Conservation (phyloP, 2,113 vertebrate genomes). For the Eulacestoma nigropectus region DNA sequence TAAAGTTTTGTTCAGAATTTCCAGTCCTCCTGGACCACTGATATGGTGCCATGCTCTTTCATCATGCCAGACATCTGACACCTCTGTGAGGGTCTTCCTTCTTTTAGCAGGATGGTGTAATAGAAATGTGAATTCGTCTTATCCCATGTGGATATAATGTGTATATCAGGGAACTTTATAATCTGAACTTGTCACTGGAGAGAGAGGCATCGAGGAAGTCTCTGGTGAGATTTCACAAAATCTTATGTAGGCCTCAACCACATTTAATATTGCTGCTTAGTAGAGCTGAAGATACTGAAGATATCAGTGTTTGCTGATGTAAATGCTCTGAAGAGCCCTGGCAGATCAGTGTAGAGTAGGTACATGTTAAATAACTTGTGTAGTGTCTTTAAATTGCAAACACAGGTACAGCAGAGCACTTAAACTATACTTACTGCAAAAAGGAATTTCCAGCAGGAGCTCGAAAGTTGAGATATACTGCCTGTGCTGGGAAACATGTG, state of each 20-base stretch:
- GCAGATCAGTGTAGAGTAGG: neutral
- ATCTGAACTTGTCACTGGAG: neutral
- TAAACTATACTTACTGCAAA: neutral
- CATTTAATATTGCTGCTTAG: neutral
- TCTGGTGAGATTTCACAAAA: neutral
- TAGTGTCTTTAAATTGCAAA: neutral
- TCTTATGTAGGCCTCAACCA: neutral
- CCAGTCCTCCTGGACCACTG: neutral
- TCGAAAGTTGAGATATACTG: neutral
- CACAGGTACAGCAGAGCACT: neutral
- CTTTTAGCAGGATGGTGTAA: neutral
- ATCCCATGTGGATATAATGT: neutral
- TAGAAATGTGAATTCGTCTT: neutral
- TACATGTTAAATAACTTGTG: neutral
- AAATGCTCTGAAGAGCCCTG: neutral
- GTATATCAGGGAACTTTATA: neutral
- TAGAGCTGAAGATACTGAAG: neutral
- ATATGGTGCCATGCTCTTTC: rapidly evolving
- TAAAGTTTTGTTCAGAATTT: neutral
- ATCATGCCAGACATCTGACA: neutral
- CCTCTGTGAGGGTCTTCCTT: neutral
- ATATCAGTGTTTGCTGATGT: neutral
- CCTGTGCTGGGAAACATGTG: neutral
- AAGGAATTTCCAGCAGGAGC: neutral
- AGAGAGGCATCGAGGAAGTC: neutral